Evolutionary conservation across 2,888 invertebrate species (phyloP).

Genomic region (Neria commutata): DNA sequence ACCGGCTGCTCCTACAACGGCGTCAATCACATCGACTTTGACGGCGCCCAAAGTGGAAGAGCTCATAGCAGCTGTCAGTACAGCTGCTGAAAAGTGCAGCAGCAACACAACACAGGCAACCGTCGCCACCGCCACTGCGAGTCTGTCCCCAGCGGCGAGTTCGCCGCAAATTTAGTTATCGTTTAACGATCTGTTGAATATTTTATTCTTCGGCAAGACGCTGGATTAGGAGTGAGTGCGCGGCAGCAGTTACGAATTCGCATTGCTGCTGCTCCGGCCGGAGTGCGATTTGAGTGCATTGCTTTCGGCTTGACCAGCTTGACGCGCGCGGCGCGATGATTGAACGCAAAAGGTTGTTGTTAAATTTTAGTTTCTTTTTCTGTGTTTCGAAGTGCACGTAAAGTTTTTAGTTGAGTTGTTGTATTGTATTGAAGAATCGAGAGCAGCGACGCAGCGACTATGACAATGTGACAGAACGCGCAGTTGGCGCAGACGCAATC

Average conservation of each 20-base stretch:
- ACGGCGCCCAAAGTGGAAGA: too few relatives aligned
- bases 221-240: conserved; percentile 36
- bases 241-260: too few relatives aligned
- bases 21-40: conserved; percentile 6
- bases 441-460: too few relatives aligned
- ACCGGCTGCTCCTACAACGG: neutral
- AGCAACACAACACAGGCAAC: neutral
- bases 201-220: conserved; percentile 55
- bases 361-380: neutral
- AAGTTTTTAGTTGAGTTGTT: neutral
- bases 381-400: too few relatives aligned
- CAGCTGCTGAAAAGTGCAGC: neutral
- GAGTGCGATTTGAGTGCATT: too few relatives aligned
- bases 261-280: too few relatives aligned
- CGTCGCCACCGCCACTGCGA: conserved; percentile 19
- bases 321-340: too few relatives aligned
- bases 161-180: conserved; percentile 57
- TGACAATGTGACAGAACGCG: too few relatives aligned
- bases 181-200: conserved; percentile 57
- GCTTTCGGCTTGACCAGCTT: too few relatives aligned
- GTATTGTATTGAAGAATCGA: neutral
- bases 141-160: conserved; percentile 30
- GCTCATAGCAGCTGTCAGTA: too few relatives aligned
- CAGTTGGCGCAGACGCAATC: too few relatives aligned
- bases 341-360: too few relatives aligned